Evolutionary conservation across 2,113 vertebrate species (phyloP), one percentile per base, ranked within the genome.

Genomic region (Gopherus evgoodei): DNA sequence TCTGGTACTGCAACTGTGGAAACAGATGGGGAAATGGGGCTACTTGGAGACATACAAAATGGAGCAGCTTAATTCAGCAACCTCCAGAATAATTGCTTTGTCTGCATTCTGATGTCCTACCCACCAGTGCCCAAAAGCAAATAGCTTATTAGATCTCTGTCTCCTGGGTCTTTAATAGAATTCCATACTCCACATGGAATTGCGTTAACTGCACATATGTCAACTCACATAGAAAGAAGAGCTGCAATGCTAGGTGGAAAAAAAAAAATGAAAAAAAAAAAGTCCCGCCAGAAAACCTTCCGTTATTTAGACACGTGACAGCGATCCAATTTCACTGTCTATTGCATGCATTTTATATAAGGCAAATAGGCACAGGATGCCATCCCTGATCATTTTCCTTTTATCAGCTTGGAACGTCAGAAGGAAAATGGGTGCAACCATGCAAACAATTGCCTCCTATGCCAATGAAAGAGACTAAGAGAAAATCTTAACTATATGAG

Each of bases 291-390:
- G 12, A 75, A 75, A 57, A 57, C 56, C 16, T 81, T 81, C 44
- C 89, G 83, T 93, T 89, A 57, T 88, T 87, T 29, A 87, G 85
- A 81, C 2, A 8, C 57, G 1, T 83, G 94, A 80, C 29, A 90
- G 76, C 6, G 1, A 89, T 91, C 50, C 87, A 85, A 83, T 96
- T 95, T 96, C 93, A 92, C 79, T 81, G 57, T 90, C 91, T 92
- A 5, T 52, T 87, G 83, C 90, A 62, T 79, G n/a, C 50, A 50
- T 90, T 95, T 95, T 47, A 62, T 65, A 44, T 12, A 72, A 88
- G 91, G 90, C 85, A 92, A 27, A 90, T 16, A 88, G 24, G 81
- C 19, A 91, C 11, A 83, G 79, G 83, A 91, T 65, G 76, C 44
- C 2, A 1, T 19, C 27, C 53, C 53, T 5, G 52, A 82, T 1